Evolutionary conservation across 2,113 vertebrate species (phyloP), one percentile per base, ranked within the genome.

Genomic region (Megaleporinus macrocephalus): DNA sequence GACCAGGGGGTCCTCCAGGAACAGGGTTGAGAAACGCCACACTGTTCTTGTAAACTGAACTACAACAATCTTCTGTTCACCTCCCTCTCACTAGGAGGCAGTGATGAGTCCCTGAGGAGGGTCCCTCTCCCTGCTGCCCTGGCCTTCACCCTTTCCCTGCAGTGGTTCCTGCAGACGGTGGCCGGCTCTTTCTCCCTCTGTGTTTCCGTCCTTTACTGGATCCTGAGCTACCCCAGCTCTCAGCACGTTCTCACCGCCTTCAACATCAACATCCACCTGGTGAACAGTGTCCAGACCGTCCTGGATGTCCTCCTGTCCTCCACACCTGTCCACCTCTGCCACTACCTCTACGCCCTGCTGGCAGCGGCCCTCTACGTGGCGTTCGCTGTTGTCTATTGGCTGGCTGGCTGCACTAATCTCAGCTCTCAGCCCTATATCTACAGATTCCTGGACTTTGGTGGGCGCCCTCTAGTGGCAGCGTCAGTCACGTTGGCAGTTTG

Each of bases 301-400:
- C 59, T 87, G 57, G 86, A 85, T 44, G 63, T 79, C n/a, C 59
- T 68, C n/a, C 22, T 87, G 83, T 84, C 83, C 63, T 55, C 76
- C 33, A 79, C 72, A 16, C 83, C 80, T 22, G 65, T 87, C 26
- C 80, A 84, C 61, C 85, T 87, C 47, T 18, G 14, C 4, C 85
- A 86, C 79, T 49, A 63, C 44, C 13, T 73, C n/a, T 84, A 80
- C 36, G 9, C 55, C 5, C 47, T 73, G 33, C 30, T 82, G 20
- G 66, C 12, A 7, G 83, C 75, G 27, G 1, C 13, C 13, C 66
- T 87, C 77, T 84, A 84, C 20, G 5, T 79, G 22, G 26, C 61
- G 20, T 84, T 84, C 49, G 44, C 41, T 22, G 26, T 84, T 29
- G 27, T 81, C 30, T 86, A 81, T 47, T 86, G 82, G 85, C 73